Percentiles rank a stretch among this genome's conserved stretches.
Conservation (phyloP, 37 sponge, comb jelly and placozoan species). For the Diacarnus erythraeanus region DNA sequence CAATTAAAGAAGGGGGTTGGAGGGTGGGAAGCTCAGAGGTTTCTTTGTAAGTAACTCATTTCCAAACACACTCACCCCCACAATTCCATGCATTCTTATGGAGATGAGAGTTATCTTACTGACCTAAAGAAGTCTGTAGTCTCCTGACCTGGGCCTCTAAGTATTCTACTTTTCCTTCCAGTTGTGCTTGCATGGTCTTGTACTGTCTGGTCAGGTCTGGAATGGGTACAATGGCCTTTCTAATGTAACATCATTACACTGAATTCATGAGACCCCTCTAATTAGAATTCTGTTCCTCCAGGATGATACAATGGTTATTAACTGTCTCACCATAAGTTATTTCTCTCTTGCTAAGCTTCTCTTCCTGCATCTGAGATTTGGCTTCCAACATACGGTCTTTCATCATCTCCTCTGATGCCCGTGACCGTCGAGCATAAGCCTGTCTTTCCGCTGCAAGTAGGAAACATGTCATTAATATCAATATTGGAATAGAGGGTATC, state of each 20-base stretch:
- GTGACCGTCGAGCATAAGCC: conserved; percentile 41
- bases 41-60: background rate
- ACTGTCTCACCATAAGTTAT: conserved; percentile 25
- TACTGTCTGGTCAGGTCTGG: conserved; percentile 82
- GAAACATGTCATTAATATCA: background rate
- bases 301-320: background rate
- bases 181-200: conserved; percentile 76
- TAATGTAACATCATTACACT: background rate
- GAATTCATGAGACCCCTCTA: background rate
- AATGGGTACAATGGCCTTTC: background rate
- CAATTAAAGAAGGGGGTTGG: no score
- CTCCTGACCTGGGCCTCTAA: conserved; percentile 62
- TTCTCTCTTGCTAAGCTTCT: conserved; percentile 56
- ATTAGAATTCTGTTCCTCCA: background rate
- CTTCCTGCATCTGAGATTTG: conserved; percentile 42
- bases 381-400: conserved; percentile 51
- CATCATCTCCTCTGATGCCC: conserved; percentile 52
- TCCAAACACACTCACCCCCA: background rate
- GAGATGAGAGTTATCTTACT: background rate
- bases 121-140: conserved; percentile 50
- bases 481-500: no score
- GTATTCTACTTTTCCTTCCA: conserved; percentile 53
- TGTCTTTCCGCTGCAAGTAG: conserved; percentile 26
- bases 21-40: no score
- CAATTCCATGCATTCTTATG: background rate